These are phyloP conservation scores for Anthoscopus minutus DNA, from an alignment of 2,113 vertebrate species.

Conservation along the genomic window DNA sequence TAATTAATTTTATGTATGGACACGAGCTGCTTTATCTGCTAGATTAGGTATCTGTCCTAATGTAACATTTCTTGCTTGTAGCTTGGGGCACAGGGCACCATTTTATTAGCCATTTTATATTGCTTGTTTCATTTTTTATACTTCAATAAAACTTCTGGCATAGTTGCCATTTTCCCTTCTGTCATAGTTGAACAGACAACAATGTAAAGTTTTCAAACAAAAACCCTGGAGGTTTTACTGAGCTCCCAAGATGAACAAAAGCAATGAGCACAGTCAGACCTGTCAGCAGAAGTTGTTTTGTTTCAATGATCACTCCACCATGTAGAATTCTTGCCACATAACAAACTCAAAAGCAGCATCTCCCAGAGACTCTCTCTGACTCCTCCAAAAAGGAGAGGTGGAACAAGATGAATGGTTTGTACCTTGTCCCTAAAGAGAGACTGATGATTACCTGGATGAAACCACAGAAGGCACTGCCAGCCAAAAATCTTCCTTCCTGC, in stretches of 20 bases:
- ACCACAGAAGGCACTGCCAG: not conserved
- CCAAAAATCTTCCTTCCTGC: not conserved
- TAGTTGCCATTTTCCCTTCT: not conserved
- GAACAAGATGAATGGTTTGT: not conserved
- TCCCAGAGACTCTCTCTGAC: not conserved
- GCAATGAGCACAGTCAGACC: not conserved
- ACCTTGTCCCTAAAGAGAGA: not conserved
- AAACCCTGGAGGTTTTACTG: not conserved
- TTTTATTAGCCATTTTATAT: slow-evolving; percentile 12
- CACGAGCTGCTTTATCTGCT: not conserved
- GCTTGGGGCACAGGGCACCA: not conserved
- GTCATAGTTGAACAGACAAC: not conserved
- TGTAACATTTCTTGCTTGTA: not conserved
- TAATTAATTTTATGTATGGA: slow-evolving; percentile 31
- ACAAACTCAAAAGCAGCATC: not conserved
- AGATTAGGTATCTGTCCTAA: slow-evolving; percentile 5
- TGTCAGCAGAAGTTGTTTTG: not conserved
- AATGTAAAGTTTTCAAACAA: not conserved
- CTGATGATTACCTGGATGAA: not conserved
- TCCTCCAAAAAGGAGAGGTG: not conserved
- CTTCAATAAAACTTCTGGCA: not conserved
- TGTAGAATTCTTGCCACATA: not conserved
- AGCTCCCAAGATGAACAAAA: not conserved
- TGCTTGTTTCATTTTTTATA: not conserved
- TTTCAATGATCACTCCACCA: not conserved